phyloP scores from a whole-genome alignment of 2,888 invertebrate genomes.

The Gnatocerus cornutus region DNA sequence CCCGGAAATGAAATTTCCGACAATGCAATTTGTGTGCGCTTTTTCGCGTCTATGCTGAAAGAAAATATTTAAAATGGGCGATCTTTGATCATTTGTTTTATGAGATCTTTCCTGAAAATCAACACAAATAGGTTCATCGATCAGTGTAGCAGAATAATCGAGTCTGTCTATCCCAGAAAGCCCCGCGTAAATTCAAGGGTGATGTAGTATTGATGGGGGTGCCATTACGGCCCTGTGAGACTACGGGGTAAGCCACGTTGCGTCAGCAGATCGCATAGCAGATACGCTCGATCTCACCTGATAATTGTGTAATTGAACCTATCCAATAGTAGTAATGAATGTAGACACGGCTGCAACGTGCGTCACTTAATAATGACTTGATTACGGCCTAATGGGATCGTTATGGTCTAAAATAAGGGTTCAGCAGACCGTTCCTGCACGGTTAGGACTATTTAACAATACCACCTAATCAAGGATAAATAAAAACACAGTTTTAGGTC shows the following conservation, averaged over 20 bases:
- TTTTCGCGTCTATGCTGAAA: constrained; percentile 1
- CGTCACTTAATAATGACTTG: constrained; percentile 27
- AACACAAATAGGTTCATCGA: constrained; percentile 26
- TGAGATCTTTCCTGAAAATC: constrained; percentile 24
- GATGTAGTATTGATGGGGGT: constrained; percentile 38
- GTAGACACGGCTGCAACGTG: constrained; percentile 9
- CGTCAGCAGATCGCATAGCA: constrained; percentile 32
- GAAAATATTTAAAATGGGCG: constrained; percentile 22
- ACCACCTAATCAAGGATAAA: constrained; percentile 14
- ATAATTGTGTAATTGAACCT: constrained; percentile 40
- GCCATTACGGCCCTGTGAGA: constrained; percentile 26
- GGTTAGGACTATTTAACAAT: constrained; percentile 17
- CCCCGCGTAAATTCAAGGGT: constrained; percentile 25
- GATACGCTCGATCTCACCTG: constrained; percentile 37
- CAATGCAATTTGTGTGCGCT: constrained; percentile 15
- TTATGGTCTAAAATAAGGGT: constrained; percentile 11
- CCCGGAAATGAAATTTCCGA: constrained; percentile 21
- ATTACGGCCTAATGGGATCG: constrained; percentile 6
- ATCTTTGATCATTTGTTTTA: constrained; percentile 35
- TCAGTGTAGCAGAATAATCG: constrained; percentile 20
- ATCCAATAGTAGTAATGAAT: constrained; percentile 10
- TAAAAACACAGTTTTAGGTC: too few species aligned
- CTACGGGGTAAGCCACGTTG: constrained; percentile 13
- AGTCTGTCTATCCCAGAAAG: constrained; percentile 32
- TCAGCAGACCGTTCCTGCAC: neutral